Conservation (phyloP, 30 jellyfish, hydroid and myxozoan species). For the Hydractinia symbiolongicarpus region DNA sequence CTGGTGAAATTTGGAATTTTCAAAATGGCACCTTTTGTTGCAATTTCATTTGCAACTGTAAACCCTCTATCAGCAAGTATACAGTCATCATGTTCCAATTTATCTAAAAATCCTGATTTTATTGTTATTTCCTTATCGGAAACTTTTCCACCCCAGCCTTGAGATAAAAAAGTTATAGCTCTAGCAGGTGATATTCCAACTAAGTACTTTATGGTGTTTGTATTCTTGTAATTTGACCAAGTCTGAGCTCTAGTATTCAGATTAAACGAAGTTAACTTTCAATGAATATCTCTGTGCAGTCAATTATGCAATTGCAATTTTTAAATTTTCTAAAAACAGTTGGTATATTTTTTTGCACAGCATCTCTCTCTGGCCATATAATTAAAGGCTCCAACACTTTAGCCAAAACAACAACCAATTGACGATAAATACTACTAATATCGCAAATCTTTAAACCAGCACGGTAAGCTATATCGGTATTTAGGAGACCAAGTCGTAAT, state of each 20-base stretch:
- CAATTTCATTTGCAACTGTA: slow-evolving; percentile 3
- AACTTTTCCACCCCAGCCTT: slow-evolving; percentile 53
- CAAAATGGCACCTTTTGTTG: slow-evolving; percentile 6
- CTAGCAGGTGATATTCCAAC: slow-evolving; percentile 15
- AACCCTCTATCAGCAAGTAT: slow-evolving; percentile 41
- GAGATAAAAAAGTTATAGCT: slow-evolving; percentile 34
- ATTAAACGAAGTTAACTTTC: neutral
- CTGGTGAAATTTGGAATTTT: slow-evolving; percentile 9
- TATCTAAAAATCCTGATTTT: slow-evolving; percentile 40
- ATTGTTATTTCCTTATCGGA: slow-evolving; percentile 42
- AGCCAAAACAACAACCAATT: slow-evolving; percentile 3
- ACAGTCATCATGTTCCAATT: slow-evolving; percentile 42
- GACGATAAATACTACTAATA: neutral
- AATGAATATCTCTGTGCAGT: neutral
- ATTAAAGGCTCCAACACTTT: neutral
- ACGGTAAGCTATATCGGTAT: slow-evolving; percentile 8
- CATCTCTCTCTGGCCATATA: slow-evolving; percentile 6
- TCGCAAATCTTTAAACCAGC: neutral
- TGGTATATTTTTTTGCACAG: neutral
- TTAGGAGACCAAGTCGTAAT: neutral
- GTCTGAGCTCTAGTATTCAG: slow-evolving; percentile 8
- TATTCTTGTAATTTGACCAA: slow-evolving; percentile 3
- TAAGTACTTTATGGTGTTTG: slow-evolving; percentile 2
- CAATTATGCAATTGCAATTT: slow-evolving; percentile 8
- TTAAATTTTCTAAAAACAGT: neutral